These are phyloP conservation scores for Tachysurus fulvidraco DNA, from an alignment of 2,113 vertebrate genomes.

Conservation along the genomic window DNA sequence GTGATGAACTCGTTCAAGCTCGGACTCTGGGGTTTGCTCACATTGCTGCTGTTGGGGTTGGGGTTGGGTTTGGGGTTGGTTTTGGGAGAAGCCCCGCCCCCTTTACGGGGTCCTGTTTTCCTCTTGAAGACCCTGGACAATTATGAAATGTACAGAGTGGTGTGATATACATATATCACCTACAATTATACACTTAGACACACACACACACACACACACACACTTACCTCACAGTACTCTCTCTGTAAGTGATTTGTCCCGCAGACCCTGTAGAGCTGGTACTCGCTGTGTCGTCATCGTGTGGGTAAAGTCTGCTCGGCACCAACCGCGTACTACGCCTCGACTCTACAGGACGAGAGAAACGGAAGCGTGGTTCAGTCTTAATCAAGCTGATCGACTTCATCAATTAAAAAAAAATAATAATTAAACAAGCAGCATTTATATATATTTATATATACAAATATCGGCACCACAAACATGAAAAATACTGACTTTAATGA, in stretches of 20 bases:
- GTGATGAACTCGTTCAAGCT: not conserved
- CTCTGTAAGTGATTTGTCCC: constrained; percentile 46
- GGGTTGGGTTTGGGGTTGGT: not conserved
- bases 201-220: not conserved
- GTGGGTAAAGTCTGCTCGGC: constrained; percentile 5
- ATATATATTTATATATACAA: not conserved
- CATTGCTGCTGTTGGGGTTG: not conserved
- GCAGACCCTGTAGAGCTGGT: constrained; percentile 50
- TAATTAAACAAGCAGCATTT: not conserved
- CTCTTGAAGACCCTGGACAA: constrained; percentile 44
- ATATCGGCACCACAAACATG: not conserved
- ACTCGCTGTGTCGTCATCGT: constrained; percentile 52
- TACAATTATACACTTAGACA: not conserved
- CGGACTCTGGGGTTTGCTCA: not conserved
- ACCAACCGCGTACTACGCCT: constrained; percentile 44
- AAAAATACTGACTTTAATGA: not conserved
- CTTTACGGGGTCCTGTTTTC: constrained; percentile 23
- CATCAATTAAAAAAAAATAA: not conserved
- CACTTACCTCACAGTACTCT: constrained; percentile 46
- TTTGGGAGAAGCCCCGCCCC: constrained; percentile 26
- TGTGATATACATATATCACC: not conserved
- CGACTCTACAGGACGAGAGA: constrained; percentile 22
- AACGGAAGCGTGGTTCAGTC: not conserved
- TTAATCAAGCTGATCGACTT: not conserved
- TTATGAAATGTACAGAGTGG: not conserved